A percentile compares a stretch with the other conserved stretches of the same genome.
phyloP scores from a whole-genome alignment of 2,888 invertebrate species.

The Plagodis pulveraria region DNA sequence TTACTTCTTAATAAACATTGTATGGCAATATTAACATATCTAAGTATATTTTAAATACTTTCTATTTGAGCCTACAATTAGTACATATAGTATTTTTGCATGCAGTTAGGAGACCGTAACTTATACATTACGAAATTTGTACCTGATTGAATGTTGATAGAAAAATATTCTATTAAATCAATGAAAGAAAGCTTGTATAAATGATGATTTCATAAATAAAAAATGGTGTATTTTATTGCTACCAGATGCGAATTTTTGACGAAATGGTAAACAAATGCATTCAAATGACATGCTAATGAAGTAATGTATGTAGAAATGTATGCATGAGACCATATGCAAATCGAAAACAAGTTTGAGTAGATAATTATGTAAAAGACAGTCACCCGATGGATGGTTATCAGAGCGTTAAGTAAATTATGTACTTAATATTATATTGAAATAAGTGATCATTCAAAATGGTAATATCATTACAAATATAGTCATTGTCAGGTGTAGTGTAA shows the following conservation, averaged over 20 bases:
- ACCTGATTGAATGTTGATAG: neutral
- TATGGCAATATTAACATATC: too few species aligned
- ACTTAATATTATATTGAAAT: conserved; percentile 7
- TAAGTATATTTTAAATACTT: too few species aligned
- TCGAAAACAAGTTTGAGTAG: conserved; percentile 32
- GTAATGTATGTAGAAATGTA: conserved; percentile 23
- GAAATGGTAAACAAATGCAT: conserved; percentile 7
- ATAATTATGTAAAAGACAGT: conserved; percentile 38
- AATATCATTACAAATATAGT: too few species aligned
- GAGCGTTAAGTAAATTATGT: conserved; percentile 29
- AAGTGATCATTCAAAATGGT: neutral
- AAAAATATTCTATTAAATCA: neutral
- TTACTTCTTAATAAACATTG: too few species aligned
- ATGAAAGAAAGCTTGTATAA: conserved; percentile 1
- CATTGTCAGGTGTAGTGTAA: too few species aligned
- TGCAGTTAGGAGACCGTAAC: too few species aligned
- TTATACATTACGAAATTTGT: too few species aligned
- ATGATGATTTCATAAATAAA: neutral
- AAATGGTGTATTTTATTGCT: neutral
- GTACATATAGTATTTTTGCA: too few species aligned
- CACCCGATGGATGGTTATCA: conserved; percentile 24
- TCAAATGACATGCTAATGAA: conserved; percentile 15
- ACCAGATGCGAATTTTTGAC: conserved; percentile 4
- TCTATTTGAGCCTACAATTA: too few species aligned
- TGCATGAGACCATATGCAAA: conserved; percentile 21